Evolutionary conservation across 2,888 invertebrate genomes (phyloP).

Genomic region (Cyclophora punctaria): DNA sequence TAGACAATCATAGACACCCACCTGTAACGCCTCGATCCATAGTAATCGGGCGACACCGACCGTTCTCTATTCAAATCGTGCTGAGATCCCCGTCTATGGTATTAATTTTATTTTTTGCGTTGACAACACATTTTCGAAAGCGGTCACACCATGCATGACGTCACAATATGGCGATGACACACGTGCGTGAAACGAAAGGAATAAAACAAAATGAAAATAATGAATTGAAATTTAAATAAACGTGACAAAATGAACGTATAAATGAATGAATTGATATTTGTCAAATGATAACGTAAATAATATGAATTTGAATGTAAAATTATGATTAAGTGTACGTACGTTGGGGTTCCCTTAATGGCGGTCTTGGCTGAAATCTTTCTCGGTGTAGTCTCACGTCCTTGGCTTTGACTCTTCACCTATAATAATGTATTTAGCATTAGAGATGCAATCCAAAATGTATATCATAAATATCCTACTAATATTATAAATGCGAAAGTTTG

Average conservation of each 20-base stretch:
- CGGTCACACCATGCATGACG: slow-evolving; percentile 63
- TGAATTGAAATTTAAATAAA: background rate
- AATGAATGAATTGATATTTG: no score
- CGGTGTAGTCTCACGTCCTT: slow-evolving; percentile 68
- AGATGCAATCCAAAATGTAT: no score
- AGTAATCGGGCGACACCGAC: slow-evolving; percentile 83
- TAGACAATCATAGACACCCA: slow-evolving; percentile 59
- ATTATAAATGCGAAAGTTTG: no score
- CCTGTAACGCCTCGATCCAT: slow-evolving; percentile 84
- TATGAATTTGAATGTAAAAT: background rate
- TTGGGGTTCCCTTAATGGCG: slow-evolving; percentile 66
- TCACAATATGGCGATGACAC: slow-evolving; percentile 54
- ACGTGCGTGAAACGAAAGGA: slow-evolving; percentile 29
- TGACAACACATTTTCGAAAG: slow-evolving; percentile 30
- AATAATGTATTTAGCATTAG: slow-evolving; percentile 21
- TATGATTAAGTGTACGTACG: slow-evolving; percentile 46
- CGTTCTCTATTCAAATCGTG: slow-evolving; percentile 80
- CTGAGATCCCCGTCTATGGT: slow-evolving; percentile 80
- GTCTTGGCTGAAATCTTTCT: slow-evolving; percentile 79
- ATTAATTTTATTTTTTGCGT: slow-evolving; percentile 17
- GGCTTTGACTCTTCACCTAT: slow-evolving; percentile 72
- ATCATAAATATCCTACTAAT: no score
- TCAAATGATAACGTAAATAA: slow-evolving; percentile 17
- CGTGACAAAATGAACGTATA: background rate
- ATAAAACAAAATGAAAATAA: slow-evolving; percentile 1